Base-by-base conservation (phyloP, 2,113 vertebrate genomes). In the Tachycineta bicolor region DNA sequence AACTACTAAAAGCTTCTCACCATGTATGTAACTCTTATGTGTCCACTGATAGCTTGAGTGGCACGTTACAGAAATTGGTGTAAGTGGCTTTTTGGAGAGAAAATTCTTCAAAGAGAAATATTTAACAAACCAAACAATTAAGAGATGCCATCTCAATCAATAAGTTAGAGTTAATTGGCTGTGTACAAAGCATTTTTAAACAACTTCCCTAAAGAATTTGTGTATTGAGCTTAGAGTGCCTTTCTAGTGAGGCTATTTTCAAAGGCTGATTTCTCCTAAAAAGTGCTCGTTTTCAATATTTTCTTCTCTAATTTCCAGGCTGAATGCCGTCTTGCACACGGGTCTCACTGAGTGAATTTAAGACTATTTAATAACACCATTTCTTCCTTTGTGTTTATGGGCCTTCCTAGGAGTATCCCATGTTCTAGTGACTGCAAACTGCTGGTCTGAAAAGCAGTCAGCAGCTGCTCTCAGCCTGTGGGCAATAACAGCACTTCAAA, bases 21-120 rank as follows among this genome's bases (percentile, higher is more conserved):
- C 22, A 2, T 39, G 7, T 56, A 44, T 74, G 6, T 75, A 63
- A 79, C 46, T 53, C 37, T 22, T 64, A 14, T 11, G 20, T 68
- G 29, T 89, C 41, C n/a, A 59, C 43, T 0, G 2, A 16, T 60
- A 68, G 65, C 46, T 85, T 80, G 70, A 87, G 64, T 65, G 50
- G 39, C 63, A 87, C 26, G 50, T 52, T 88, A 34, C 39, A 94
- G 56, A 81, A 93, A 41, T 20, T 25, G 22, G 28, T 44, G 20
- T 65, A 84, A 91, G 43, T 62, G 14, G 44, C 55, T 88, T 87
- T 83, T 77, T 5, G 9, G 64, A 78, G 89, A 83, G 44, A 88
- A 74, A 76, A 64, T 67, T 95, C 75, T 90, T 94, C 80, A 50
- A 83, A 95, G 85, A 79, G 85, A 94, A 96, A 93, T 93, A 92